Base-by-base conservation (phyloP, 92 coral and sea anemone genomes). In the Diadumene lineata region DNA sequence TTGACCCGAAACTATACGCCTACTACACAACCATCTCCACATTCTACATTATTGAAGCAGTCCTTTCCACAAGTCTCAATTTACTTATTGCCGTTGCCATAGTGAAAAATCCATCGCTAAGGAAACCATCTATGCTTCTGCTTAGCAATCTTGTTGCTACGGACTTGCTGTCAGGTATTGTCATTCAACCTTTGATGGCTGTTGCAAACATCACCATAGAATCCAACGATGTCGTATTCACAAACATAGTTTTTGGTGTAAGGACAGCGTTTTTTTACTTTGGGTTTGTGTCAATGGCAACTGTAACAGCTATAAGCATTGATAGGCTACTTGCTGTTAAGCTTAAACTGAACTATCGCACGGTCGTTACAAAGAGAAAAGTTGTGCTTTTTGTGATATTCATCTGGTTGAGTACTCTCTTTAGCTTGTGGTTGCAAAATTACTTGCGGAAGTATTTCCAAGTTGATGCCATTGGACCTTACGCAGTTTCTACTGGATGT, bases 281-380 rank as follows among this genome's bases (percentile, higher is more conserved):
- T 18, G 72, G 55, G 21, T 15, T 21, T 7, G 19, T 67, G 11
- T 43, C 56, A 9, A 16, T 67, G 51, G 2, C 56, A 11, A n/a
- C 13, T 67, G 15, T 43, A 19, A 21, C 31, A 6, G 28, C 29
- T 48, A 67, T 67, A 1, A 50, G 31, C 18, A 32, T 43, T 38
- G 72, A 67, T 28, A 48, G 72, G 13, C 48, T 38, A 38, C 48
- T n/a, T 15, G 60, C 74, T 8, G 29, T 69, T 2, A 31, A 53
- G 19, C 58, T 33, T 24, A 70, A 70, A 56, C 9, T 50, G 22
- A 70, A 3, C 19, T 70, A 70, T 38, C 58, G 60, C n/a, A 26
- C 24, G 6, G 33, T 70, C 7, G 60, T 70, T 8, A 70, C 75
- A 16, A 70, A 50, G 75, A 70, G 16, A 53, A 4, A 58, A 23